phyloP scores from a whole-genome alignment of 2,888 invertebrate species.

The Hemicrepidius hirtus region DNA sequence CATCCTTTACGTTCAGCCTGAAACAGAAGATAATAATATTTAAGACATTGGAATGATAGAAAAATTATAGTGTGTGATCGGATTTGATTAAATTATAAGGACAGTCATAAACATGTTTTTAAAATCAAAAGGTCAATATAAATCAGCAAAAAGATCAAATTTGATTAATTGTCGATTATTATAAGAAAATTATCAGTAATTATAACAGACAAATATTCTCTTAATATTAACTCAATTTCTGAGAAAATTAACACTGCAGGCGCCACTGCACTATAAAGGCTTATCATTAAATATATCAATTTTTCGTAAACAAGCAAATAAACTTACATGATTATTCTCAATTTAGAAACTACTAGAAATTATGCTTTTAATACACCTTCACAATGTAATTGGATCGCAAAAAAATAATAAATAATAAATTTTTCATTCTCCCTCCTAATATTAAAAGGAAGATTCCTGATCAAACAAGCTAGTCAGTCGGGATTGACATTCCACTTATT shows the following conservation, averaged over 20 bases:
- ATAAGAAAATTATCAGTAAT: no score
- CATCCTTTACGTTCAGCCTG: constrained; percentile 90
- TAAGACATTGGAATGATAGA: no score
- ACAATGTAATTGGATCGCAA: no score
- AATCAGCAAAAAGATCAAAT: constrained; percentile 25
- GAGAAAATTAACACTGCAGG: constrained; percentile 1
- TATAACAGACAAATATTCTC: no score
- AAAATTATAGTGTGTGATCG: no score
- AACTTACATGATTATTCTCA: not conserved
- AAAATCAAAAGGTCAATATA: constrained; percentile 19
- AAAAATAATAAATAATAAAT: no score
- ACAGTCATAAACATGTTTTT: constrained; percentile 23
- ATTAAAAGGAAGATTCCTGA: no score
- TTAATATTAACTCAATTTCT: not conserved
- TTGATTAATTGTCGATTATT: constrained; percentile 9
- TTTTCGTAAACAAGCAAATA: not conserved
- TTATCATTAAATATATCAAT: not conserved
- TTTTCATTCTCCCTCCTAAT: no score
- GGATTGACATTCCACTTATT: no score
- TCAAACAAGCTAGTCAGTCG: no score
- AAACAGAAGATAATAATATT: no score
- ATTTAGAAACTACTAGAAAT: constrained; percentile 7
- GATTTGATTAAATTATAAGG: not conserved
- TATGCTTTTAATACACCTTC: not conserved
- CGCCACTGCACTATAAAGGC: constrained; percentile 5